Percentiles rank a stretch among this genome's conserved stretches.
Evolutionary conservation across 2,888 invertebrate genomes (phyloP).

Genomic region (Apamea crenata): DNA sequence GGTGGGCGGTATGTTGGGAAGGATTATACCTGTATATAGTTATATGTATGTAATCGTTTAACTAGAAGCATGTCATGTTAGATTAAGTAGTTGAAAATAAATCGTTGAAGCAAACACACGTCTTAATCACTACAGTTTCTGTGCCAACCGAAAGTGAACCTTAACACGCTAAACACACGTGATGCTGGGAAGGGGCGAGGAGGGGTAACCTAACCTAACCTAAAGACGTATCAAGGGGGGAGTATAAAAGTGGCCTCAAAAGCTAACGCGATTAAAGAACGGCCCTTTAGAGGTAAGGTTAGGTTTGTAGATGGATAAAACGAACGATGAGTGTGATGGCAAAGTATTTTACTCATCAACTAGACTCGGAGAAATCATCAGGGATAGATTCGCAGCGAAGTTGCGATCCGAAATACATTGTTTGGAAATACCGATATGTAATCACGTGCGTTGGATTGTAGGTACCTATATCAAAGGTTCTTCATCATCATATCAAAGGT

Average conservation of each 20-base stretch:
- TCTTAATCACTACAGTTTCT: no score
- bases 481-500: neutral
- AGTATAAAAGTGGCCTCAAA: neutral
- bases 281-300: neutral
- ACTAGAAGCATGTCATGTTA: no score
- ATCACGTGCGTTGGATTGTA: neutral
- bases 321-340: neutral
- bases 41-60: no score
- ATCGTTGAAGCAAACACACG: no score
- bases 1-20: no score
- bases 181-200: neutral
- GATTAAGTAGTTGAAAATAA: no score
- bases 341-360: neutral
- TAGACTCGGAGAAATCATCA: neutral
- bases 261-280: neutral
- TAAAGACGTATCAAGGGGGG: no score
- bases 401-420: neutral
- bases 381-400: neutral
- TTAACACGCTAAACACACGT: neutral
- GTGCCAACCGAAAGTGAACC: no score
- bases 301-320: neutral
- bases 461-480: neutral
- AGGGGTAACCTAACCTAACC: neutral
- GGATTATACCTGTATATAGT: no score
- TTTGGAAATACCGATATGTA: neutral